These are phyloP conservation scores for Himalopsyche japonica DNA, from an alignment of 2,888 invertebrate genomes.

Conservation along the genomic window DNA sequence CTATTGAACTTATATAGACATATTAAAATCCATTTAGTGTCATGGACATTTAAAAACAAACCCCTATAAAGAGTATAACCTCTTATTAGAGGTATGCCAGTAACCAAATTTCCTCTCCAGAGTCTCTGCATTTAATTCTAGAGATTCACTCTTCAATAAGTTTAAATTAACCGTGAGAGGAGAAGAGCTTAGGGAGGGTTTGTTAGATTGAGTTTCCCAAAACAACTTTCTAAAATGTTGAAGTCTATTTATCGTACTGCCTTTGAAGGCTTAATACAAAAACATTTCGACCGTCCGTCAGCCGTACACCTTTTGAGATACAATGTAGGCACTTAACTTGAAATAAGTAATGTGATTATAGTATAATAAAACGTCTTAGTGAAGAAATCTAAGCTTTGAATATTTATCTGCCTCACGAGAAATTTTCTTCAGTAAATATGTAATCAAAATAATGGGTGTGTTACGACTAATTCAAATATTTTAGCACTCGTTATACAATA, in stretches of 20 bases:
- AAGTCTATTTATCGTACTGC: neutral
- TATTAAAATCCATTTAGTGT: no score
- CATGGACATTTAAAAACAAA: neutral
- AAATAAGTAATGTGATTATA: neutral
- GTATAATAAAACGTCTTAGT: neutral
- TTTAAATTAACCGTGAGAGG: conserved; percentile 6
- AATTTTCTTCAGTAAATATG: neutral
- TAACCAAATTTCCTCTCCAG: neutral
- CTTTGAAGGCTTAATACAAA: conserved; percentile 1
- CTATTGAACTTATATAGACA: no score
- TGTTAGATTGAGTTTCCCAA: conserved; percentile 3
- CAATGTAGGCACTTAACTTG: neutral
- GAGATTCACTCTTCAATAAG: neutral
- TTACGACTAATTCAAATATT: no score
- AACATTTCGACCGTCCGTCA: neutral
- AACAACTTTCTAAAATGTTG: conserved; percentile 8
- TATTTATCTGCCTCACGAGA: neutral
- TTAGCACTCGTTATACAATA: no score
- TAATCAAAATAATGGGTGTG: no score
- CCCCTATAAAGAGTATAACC: neutral
- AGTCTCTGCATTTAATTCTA: neutral
- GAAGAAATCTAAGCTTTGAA: neutral
- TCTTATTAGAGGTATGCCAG: neutral
- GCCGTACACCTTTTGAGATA: neutral
- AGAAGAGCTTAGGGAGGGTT: conserved; percentile 6